Base-by-base conservation (phyloP, 2,113 vertebrate genomes). In the Eidolon helvum region DNA sequence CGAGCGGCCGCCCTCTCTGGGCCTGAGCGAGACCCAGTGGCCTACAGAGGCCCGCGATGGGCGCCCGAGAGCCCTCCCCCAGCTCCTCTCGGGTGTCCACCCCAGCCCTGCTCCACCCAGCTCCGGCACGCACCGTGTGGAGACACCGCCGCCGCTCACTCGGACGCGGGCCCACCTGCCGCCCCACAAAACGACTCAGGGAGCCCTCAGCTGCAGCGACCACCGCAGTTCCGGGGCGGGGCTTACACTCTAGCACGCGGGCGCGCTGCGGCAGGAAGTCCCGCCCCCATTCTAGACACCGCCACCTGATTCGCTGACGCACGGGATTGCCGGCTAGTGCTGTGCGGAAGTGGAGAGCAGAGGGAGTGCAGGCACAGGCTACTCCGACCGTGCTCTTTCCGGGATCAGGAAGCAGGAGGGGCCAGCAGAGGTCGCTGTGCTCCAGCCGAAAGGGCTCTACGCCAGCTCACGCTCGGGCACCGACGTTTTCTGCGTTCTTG, bases 161-260 rank as follows among this genome's bases (percentile, higher is more conserved):
- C n/a, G 8, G 10, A 3, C 6, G 7, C 45, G 0, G 3, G 26
- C 12, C 1, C 0, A 0, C 0, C 1, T 0, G 2, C 5, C 0
- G 0, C 26, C 21, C 24, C 18, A 0, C 0, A 5, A 6, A 1
- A 16, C 0, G 1, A 35, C 33, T 0, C 22, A 0, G 2, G 4
- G 0, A 0, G 0, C 14, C 1, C 61, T 35, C 53, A 26, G 24
- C 38, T 0, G 90, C 55, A 11, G 26, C 50, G 6, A 1, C 1
- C 0, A 7, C 92, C 10, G 94, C 94, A 97, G 90, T 97, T 98
- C 97, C 96, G 97, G 96, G 97, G 97, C 71, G 94, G 92, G 61
- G 71, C 92, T 55, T 28, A 3, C 11, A 0, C 4, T 0, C 53
- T 2, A 5, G 26, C 19, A 15, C 14, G 43, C 48, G 4, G 35